These are phyloP conservation scores for Gallinago undulata DNA, from an alignment of 2,113 vertebrate genomes.

Conservation along the genomic window DNA sequence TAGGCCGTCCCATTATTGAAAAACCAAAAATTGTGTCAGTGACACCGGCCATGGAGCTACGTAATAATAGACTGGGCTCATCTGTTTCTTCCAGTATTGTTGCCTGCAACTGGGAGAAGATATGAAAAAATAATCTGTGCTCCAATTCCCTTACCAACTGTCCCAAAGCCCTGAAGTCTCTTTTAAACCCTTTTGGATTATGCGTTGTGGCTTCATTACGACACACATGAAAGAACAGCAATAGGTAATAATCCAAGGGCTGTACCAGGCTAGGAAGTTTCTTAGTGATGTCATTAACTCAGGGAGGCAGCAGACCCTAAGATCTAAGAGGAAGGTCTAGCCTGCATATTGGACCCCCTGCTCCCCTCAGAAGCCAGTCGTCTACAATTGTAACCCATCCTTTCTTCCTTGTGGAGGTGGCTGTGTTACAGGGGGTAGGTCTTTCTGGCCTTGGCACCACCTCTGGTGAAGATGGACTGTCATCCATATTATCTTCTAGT, in stretches of 20 bases:
- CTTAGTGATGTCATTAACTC: background rate
- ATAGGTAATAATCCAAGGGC: background rate
- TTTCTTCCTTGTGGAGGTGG: background rate
- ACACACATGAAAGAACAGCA: background rate
- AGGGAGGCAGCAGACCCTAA: background rate
- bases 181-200: background rate
- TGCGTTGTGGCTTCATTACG: background rate
- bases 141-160: background rate
- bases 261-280: background rate
- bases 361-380: background rate
- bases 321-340: background rate
- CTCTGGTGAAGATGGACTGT: background rate
- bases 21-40: background rate
- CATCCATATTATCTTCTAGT: background rate
- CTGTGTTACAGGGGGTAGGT: background rate
- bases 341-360: background rate
- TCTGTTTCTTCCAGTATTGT: background rate
- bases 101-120: background rate
- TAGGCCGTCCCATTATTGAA: background rate
- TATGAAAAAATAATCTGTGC: background rate
- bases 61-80: background rate
- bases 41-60: background rate
- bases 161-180: background rate
- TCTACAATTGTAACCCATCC: background rate
- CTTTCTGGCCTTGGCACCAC: background rate